These are phyloP conservation scores for Dysmachus trigonus DNA, from an alignment of 2,888 invertebrate genomes.

Conservation along the genomic window DNA sequence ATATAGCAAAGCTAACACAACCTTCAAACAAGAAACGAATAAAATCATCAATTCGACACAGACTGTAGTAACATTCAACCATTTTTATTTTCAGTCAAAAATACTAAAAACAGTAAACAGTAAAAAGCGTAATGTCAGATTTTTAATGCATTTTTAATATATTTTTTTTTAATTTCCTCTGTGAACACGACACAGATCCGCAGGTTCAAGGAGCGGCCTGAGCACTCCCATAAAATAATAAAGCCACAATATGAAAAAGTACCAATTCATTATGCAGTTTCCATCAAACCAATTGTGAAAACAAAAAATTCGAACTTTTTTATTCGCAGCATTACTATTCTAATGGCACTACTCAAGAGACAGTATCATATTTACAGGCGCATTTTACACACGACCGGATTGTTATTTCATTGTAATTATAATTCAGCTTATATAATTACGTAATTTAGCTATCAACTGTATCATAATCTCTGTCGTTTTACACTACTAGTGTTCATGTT, in stretches of 20 bases:
- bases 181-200: not conserved
- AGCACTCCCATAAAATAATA: not conserved
- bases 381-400: not conserved
- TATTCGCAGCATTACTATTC: not conserved
- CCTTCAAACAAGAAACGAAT: not conserved
- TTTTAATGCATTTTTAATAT: slow-evolving; percentile 16
- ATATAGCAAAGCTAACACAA: not conserved
- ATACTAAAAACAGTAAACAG: slow-evolving; percentile 15
- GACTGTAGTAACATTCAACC: not conserved
- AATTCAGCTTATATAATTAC: slow-evolving; percentile 1
- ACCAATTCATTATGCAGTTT: not conserved
- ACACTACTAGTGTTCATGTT: not conserved
- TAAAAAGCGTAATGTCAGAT: slow-evolving; percentile 13
- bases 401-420: not conserved
- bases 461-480: slow-evolving; percentile 10
- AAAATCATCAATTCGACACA: not conserved
- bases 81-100: slow-evolving; percentile 15
- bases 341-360: not conserved
- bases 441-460: slow-evolving; percentile 13
- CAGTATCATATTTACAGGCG: not conserved
- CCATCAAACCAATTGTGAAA: not conserved
- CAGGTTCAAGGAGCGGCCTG: not conserved
- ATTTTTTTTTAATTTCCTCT: not conserved
- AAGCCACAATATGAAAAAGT: not conserved
- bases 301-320: not conserved